These are phyloP conservation scores for Apis dorsata DNA, from an alignment of 1,140 invertebrate species.

Conservation along the genomic window DNA sequence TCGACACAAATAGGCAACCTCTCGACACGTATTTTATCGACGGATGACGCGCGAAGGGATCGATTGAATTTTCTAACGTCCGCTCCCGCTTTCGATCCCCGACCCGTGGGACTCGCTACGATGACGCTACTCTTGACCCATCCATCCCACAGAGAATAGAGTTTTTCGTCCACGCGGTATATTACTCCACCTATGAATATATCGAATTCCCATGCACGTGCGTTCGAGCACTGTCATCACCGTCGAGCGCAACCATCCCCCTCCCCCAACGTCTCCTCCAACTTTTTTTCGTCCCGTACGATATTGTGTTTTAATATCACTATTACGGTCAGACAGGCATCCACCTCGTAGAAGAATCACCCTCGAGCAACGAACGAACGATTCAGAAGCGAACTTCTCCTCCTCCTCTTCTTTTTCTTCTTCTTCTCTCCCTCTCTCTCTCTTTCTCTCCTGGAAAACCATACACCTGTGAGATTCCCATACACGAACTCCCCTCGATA, in stretches of 20 bases:
- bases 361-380: constrained; percentile 36
- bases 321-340: constrained; percentile 61
- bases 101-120: constrained; percentile 71
- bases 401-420: constrained; percentile 27
- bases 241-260: constrained; percentile 59
- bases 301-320: constrained; percentile 79
- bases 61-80: constrained; percentile 58
- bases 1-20: constrained; percentile 39
- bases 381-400: constrained; percentile 19
- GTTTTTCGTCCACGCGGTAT: constrained; percentile 12
- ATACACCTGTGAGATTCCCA: constrained; percentile 80
- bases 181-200: constrained; percentile 57
- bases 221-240: constrained; percentile 78
- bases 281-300: constrained; percentile 62
- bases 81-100: constrained; percentile 46
- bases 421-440: neutral
- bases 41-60: constrained; percentile 48
- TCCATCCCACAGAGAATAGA: constrained; percentile 37
- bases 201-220: constrained; percentile 79
- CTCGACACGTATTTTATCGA: constrained; percentile 57
- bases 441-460: constrained; percentile 67
- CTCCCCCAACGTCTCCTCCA: constrained; percentile 33
- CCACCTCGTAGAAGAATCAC: constrained; percentile 28
- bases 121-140: constrained; percentile 72
- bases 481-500: constrained; percentile 70